Base-by-base conservation (phyloP, 2,113 vertebrate species). In the Nycticorax nycticorax region DNA sequence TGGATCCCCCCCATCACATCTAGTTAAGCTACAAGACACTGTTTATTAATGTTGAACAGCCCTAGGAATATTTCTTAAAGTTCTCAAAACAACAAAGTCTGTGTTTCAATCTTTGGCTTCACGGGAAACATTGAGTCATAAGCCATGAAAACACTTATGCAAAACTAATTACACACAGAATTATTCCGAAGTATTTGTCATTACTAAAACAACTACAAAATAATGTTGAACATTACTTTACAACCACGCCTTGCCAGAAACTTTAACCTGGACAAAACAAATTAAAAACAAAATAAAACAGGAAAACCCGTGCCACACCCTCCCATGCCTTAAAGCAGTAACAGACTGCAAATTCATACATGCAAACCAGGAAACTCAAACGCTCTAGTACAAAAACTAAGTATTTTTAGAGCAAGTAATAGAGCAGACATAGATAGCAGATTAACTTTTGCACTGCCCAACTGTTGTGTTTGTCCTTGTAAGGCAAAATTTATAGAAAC, bases 71-170 rank as follows among this genome's bases (percentile, higher is more conserved):
- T 88, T 91, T 89, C 74, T 56, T 77, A 89, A 89, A 89, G 66
- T 94, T 94, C 69, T 89, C 93, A 63, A 91, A 94, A 94, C 59
- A 92, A 75, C 53, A 53, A 85, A 91, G 74, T 60, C 56, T 56
- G 57, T 55, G 59, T 59, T 87, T 91, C 52, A 43, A 7, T 60
- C 81, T 67, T 75, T 62, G 57, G 84, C 87, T 91, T 85, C 68
- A 59, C 4, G 10, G 91, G 87, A 92, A 92, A 89, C 56, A 43
- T 60, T 77, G 87, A 94, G 56, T 92, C 92, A 88, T 12, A 77
- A 53, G n/a, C 68, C 68, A 56, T 48, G 48, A 77, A 91, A 94
- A 93, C 80, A 71, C 67, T 92, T 90, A 66, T 0, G 56, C 90
- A 88, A 74, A 96, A 86, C 79, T 86, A 80, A 92, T 21, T 39